Conservation (phyloP, 2,113 vertebrate genomes). For the Ageneiosus marmoratus region DNA sequence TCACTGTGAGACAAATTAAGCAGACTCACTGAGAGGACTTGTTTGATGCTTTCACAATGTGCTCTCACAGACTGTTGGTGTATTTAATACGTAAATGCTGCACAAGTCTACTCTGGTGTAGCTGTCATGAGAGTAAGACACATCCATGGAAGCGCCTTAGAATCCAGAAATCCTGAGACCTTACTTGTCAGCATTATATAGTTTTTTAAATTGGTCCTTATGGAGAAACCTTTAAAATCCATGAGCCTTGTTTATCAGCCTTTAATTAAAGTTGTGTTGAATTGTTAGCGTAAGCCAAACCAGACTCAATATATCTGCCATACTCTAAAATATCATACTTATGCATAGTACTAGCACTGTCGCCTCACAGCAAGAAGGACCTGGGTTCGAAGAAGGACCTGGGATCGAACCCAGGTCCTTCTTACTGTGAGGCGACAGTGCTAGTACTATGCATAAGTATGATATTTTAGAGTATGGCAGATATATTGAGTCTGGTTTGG, state of each 20-base stretch:
- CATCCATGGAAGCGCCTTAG: neutral
- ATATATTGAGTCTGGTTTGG: neutral
- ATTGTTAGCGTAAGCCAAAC: neutral
- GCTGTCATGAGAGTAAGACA: neutral
- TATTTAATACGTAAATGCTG: neutral
- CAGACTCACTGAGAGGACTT: too few species aligned
- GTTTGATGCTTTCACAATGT: neutral
- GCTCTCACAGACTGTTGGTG: neutral
- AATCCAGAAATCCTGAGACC: neutral
- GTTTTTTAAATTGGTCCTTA: neutral
- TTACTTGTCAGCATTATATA: neutral
- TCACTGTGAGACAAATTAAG: constrained; percentile 13
- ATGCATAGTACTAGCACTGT: too few species aligned
- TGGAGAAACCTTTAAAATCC: neutral
- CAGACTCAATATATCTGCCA: neutral
- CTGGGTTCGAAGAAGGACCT: too few species aligned
- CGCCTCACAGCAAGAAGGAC: too few species aligned
- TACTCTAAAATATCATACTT: too few species aligned
- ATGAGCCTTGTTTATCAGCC: neutral
- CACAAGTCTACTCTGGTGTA: neutral
- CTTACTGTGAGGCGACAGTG: too few species aligned
- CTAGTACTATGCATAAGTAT: too few species aligned
- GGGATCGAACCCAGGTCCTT: too few species aligned
- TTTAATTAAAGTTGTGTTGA: neutral
- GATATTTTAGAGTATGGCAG: too few species aligned